phyloP scores from a whole-genome alignment of 2,113 vertebrate genomes.

The Eclectus roratus region DNA sequence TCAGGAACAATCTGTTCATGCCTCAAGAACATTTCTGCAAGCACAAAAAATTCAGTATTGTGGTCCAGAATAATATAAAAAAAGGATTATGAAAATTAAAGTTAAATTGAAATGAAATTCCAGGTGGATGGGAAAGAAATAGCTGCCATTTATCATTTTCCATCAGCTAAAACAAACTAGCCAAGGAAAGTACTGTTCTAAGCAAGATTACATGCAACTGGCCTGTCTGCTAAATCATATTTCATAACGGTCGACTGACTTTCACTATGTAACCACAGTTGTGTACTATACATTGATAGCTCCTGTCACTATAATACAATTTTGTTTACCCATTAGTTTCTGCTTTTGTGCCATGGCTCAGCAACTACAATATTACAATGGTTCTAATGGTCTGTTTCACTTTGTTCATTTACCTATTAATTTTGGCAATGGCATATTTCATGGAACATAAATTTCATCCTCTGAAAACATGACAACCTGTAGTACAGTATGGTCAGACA shows the following conservation, averaged over 20 bases:
- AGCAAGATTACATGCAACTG: neutral
- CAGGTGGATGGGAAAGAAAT: neutral
- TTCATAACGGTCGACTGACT: conserved; percentile 22
- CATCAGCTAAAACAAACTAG: conserved; percentile 14
- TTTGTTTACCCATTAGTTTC: conserved; percentile 59
- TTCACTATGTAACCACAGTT: conserved; percentile 40
- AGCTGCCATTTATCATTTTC: neutral
- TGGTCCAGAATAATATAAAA: neutral
- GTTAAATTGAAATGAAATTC: neutral
- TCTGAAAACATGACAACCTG: conserved; percentile 64
- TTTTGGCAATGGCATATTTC: conserved; percentile 72
- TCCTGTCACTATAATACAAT: conserved; percentile 38
- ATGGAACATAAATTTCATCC: conserved; percentile 68
- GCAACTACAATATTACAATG: conserved; percentile 45
- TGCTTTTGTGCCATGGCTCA: conserved; percentile 57
- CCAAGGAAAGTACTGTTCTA: conserved; percentile 7
- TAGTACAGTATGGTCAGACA: conserved; percentile 37
- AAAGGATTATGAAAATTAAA: neutral
- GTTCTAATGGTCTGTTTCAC: conserved; percentile 68
- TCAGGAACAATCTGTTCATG: neutral
- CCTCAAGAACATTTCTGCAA: neutral
- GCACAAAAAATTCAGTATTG: neutral
- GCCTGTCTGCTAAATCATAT: neutral
- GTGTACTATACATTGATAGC: conserved; percentile 20
- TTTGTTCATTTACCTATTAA: conserved; percentile 76